Conservation (phyloP, 2,888 invertebrate species). For the Drosophila anomalata region DNA sequence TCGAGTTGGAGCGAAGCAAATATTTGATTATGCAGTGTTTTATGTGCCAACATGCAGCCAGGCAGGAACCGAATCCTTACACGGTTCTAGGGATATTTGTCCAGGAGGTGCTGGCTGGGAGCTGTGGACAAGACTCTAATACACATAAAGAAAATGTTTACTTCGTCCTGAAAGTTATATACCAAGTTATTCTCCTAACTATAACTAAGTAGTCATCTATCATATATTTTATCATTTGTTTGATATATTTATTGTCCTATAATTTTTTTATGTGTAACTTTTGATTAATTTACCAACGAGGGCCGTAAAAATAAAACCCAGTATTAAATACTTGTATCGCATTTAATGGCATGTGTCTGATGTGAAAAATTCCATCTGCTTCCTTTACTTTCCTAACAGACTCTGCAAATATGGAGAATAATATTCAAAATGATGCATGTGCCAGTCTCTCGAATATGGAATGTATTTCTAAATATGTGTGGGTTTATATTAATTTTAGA, state of each 20-base stretch:
- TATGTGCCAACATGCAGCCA: slow-evolving; percentile 56
- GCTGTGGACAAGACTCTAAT: not conserved
- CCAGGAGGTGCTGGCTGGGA: slow-evolving; percentile 13
- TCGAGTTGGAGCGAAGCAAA: slow-evolving; percentile 48
- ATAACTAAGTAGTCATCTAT: no score
- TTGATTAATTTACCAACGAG: not conserved
- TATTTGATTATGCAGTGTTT: slow-evolving; percentile 78
- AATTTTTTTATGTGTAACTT: not conserved
- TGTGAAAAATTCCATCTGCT: not conserved
- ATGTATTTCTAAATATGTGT: slow-evolving; percentile 4
- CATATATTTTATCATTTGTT: no score
- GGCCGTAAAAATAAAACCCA: not conserved
- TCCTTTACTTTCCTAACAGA: not conserved
- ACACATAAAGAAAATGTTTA: not conserved
- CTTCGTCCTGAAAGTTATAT: no score
- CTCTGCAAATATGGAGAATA: not conserved
- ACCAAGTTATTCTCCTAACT: no score
- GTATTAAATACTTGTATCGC: not conserved
- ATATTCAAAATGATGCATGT: not conserved
- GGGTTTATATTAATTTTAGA: slow-evolving; percentile 60
- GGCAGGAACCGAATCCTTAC: slow-evolving; percentile 11
- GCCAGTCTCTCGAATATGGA: not conserved
- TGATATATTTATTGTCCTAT: no score
- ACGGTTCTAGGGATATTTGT: slow-evolving; percentile 33
- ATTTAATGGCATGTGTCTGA: not conserved